phyloP scores from a whole-genome alignment of 2,797 vertebrate species.

The Streptopelia turtur region DNA sequence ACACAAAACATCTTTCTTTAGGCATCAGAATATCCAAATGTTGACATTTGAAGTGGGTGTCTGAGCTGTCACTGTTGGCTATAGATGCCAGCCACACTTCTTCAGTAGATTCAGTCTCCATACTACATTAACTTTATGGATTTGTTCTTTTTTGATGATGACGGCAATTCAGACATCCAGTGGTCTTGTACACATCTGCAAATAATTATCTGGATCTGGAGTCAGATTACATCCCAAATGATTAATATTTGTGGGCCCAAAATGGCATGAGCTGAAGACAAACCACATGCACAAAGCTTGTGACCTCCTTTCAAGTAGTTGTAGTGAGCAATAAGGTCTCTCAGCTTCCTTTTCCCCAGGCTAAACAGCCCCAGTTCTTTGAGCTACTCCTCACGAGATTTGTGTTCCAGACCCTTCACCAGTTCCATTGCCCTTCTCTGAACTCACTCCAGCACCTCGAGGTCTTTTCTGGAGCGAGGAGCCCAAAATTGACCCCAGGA shows the following conservation, averaged over 20 bases:
- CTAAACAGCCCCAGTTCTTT: too few relatives aligned
- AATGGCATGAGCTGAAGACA: not conserved
- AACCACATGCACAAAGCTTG: not conserved
- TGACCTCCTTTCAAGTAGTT: not conserved
- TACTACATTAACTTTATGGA: not conserved
- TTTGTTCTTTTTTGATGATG: not conserved
- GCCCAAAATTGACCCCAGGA: too few relatives aligned
- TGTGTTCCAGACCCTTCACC: too few relatives aligned
- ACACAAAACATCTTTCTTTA: not conserved
- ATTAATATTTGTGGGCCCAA: not conserved
- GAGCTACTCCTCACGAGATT: too few relatives aligned
- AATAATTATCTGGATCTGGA: not conserved
- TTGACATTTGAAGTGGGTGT: not conserved
- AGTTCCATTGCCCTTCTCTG: too few relatives aligned
- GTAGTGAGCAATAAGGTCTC: too few relatives aligned
- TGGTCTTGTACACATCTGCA: not conserved
- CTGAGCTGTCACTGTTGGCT: not conserved
- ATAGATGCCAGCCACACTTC: too few relatives aligned
- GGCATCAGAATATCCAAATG: too few relatives aligned
- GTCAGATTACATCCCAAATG: not conserved
- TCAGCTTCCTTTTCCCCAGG: too few relatives aligned
- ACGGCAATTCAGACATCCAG: not conserved
- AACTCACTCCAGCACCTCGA: too few relatives aligned
- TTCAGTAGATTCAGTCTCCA: not conserved
- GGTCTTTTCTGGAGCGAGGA: too few relatives aligned